These are phyloP conservation scores for Odocoileus hemionus DNA, from an alignment of 2,113 vertebrate genomes.

Conservation along the genomic window DNA sequence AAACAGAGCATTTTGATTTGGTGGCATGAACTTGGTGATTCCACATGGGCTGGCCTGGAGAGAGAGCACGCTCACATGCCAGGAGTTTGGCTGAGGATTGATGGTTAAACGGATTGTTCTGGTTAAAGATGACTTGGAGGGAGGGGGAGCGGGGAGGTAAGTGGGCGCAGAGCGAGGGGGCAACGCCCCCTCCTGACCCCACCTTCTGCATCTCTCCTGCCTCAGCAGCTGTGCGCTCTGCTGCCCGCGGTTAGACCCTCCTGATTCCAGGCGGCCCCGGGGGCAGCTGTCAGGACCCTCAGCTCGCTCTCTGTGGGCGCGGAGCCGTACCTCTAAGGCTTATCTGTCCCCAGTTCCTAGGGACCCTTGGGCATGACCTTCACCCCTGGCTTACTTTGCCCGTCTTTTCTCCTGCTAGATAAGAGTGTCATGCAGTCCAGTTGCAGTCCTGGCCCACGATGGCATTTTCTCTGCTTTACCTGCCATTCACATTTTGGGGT, in stretches of 20 bases:
- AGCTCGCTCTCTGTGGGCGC: fast-evolving
- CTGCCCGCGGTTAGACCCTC: fast-evolving
- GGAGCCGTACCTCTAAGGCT: neutral
- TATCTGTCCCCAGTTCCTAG: neutral
- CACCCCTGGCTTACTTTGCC: neutral
- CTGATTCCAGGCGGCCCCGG: no score
- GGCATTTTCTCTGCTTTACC: constrained; percentile 1
- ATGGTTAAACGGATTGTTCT: neutral
- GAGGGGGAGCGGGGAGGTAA: neutral
- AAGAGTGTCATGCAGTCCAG: neutral
- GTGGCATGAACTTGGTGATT: neutral
- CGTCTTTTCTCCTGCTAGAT: neutral
- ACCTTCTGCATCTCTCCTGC: neutral
- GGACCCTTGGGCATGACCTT: neutral
- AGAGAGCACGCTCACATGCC: neutral
- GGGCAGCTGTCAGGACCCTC: fast-evolving
- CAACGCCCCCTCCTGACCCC: no score
- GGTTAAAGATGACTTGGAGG: neutral
- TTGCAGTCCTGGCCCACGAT: neutral
- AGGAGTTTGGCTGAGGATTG: neutral
- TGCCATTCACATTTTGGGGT: constrained; percentile 20
- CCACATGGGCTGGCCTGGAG: neutral
- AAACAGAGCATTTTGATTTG: neutral
- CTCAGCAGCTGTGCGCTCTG: no score
- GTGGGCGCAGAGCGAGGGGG: neutral